A percentile compares a stretch with the other conserved stretches of the same genome.
Conservation (phyloP, 1,140 invertebrate genomes). For the Plodia interpunctella region DNA sequence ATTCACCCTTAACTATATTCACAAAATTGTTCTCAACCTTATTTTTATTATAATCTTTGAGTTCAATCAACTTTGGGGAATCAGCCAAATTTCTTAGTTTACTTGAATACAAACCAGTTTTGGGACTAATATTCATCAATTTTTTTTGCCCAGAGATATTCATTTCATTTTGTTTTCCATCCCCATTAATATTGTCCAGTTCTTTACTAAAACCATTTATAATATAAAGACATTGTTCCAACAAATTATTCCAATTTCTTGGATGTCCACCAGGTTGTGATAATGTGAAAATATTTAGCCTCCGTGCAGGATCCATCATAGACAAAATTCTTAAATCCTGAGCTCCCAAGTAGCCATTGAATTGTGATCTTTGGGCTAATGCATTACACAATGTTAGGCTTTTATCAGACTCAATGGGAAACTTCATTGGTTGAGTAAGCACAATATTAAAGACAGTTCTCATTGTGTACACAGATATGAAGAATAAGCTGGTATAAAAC, state of each 20-base stretch:
- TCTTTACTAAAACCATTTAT: slow-evolving; percentile 80
- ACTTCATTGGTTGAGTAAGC: slow-evolving; percentile 82
- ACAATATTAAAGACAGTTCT: slow-evolving; percentile 82
- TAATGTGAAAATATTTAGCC: slow-evolving; percentile 81
- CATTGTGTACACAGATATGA: slow-evolving; percentile 83
- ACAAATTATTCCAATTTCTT: slow-evolving; percentile 86
- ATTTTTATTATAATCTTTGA: slow-evolving; percentile 50
- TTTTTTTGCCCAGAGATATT: slow-evolving; percentile 31
- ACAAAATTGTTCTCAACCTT: slow-evolving; percentile 60
- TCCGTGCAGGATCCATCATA: slow-evolving; percentile 76
- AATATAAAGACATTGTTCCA: slow-evolving; percentile 78
- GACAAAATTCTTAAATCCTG: slow-evolving; percentile 82
- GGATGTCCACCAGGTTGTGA: slow-evolving; percentile 88
- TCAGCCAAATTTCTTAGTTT: slow-evolving; percentile 70
- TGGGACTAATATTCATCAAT: slow-evolving; percentile 32
- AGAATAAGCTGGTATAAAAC: slow-evolving; percentile 82
- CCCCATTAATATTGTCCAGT: slow-evolving; percentile 76
- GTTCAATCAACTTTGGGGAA: slow-evolving; percentile 44
- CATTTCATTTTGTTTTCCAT: slow-evolving; percentile 49
- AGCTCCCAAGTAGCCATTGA: slow-evolving; percentile 84
- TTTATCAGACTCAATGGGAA: slow-evolving; percentile 74
- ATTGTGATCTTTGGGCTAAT: slow-evolving; percentile 78
- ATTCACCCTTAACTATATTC: slow-evolving; percentile 50
- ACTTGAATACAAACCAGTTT: slow-evolving; percentile 48
- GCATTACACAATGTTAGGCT: slow-evolving; percentile 74